A percentile compares a stretch with the other conserved stretches of the same genome.
These are phyloP conservation scores for Alaudala cheleensis DNA, from an alignment of 2,113 vertebrate genomes.

Conservation along the genomic window DNA sequence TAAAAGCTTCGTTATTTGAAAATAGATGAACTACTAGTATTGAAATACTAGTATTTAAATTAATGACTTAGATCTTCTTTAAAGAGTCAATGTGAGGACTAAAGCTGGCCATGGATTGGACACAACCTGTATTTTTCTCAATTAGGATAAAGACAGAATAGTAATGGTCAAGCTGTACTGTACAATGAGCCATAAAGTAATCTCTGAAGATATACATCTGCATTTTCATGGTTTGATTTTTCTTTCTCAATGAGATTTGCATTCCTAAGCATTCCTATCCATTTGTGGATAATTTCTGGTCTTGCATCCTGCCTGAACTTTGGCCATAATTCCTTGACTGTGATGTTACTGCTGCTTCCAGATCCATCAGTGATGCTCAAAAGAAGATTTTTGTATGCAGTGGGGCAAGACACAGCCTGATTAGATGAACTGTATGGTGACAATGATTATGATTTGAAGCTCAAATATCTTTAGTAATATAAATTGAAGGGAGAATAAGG, in stretches of 20 bases:
- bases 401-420: not conserved
- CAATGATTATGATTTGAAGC: not conserved
- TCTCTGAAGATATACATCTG: not conserved
- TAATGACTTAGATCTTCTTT: not conserved
- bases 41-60: not conserved
- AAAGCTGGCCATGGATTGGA: not conserved
- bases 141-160: not conserved
- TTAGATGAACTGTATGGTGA: not conserved
- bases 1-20: not conserved
- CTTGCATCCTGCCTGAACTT: not conserved
- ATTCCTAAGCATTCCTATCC: not conserved
- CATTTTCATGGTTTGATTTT: not conserved
- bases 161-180: not conserved
- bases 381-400: not conserved
- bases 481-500: not conserved
- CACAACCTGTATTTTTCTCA: fast-evolving
- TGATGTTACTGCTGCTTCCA: not conserved
- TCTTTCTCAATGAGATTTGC: not conserved
- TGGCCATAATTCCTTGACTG: not conserved
- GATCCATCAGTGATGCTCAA: not conserved
- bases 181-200: not conserved
- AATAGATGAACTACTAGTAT: not conserved
- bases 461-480: not conserved
- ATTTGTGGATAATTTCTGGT: not conserved
- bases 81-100: not conserved